Base-by-base conservation (phyloP, 2,113 vertebrate species). In the Poecilia latipinna region DNA sequence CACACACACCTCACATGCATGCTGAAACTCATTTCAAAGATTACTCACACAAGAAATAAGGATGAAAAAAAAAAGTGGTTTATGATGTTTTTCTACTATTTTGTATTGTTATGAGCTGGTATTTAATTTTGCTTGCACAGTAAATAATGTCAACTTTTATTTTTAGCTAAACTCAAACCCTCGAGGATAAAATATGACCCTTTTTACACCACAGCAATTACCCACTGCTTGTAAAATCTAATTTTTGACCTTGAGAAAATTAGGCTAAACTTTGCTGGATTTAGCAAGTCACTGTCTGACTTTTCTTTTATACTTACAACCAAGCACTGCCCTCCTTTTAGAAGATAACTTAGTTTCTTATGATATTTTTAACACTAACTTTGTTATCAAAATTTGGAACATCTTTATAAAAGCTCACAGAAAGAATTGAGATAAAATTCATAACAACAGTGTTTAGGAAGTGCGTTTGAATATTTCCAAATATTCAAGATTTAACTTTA, bases 171-270 rank as follows among this genome's bases (percentile, higher is more conserved):
- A 70, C 78, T 70, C 62, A 73, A 75, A 72, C 62, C 65, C 70
- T 22, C 3, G 3, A 57, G 39, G 54, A 71, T 75, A 61, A 63
- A 68, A 72, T 67, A 74, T 72, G 73, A 73, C 70, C 33, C 44
- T 68, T 74, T 37, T 86, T 83, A 77, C 75, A 29, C 54, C 4
- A 19, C 19, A 82, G 51, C 73, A 78, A 83, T 81, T 79, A 80
- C 72, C 67, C 72, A 78, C 69, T 63, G 69, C 74, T 60, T 82
- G 67, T 79, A 62, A 79, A 89, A 82, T 70, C 61, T 31, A 42
- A 71, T 74, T 82, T 84, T 78, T 78, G 82, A 80, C 79, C 72
- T 72, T 69, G 65, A 22, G 69, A 82, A 86, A 86, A 85, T 77
- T 65, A 85, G 80, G 74, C 77, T 79, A 86, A 83, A 83, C 15